A percentile compares a stretch with the other conserved stretches of the same genome.
These are phyloP conservation scores for Drosophila nebulosa DNA, from an alignment of 1,140 invertebrate species.

Conservation along the genomic window DNA sequence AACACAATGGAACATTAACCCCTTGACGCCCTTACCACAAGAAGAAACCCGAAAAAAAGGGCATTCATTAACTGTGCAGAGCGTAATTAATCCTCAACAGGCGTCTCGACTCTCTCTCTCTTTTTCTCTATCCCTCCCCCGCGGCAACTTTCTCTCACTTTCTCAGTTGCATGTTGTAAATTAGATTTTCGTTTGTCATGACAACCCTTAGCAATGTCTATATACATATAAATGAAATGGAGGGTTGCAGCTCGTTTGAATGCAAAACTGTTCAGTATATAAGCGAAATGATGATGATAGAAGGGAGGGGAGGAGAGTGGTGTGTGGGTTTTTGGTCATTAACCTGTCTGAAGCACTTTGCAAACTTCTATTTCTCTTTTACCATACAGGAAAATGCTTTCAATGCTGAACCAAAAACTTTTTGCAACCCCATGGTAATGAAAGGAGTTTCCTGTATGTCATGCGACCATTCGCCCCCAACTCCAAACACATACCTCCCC, in stretches of 20 bases:
- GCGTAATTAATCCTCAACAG: conserved; percentile 66
- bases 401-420: conserved; percentile 24
- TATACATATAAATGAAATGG: not conserved
- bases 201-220: conserved; percentile 43
- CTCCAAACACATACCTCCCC: not conserved
- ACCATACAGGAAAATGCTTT: conserved; percentile 67
- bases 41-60: not conserved
- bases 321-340: conserved; percentile 56
- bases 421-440: conserved; percentile 53
- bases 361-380: conserved; percentile 30
- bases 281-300: not conserved
- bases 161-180: conserved; percentile 71
- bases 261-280: conserved; percentile 61
- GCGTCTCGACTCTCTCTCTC: not conserved
- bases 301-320: not conserved
- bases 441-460: conserved; percentile 62
- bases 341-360: conserved; percentile 75
- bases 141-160: not conserved
- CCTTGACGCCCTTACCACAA: conserved; percentile 56
- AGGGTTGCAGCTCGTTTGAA: conserved; percentile 64
- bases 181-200: conserved; percentile 75
- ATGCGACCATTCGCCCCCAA: conserved; percentile 51
- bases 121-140: not conserved
- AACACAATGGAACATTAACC: conserved; percentile 58
- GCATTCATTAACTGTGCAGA: conserved; percentile 70